Conservation (phyloP, 2,797 vertebrate genomes). For the Acrossocheilus fasciatus region DNA sequence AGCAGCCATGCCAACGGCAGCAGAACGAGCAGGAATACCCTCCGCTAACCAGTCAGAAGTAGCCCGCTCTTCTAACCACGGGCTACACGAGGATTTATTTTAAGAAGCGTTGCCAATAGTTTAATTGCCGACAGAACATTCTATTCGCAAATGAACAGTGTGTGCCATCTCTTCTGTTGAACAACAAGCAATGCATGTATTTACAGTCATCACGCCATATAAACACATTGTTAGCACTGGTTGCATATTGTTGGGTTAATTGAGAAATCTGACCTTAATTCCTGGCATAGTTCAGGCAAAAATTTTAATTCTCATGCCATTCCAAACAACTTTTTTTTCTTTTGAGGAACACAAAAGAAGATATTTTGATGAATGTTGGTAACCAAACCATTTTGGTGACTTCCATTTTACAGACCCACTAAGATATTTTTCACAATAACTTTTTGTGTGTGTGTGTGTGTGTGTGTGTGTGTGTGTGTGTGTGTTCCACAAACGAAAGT, state of each 20-base stretch:
- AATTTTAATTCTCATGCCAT: not conserved
- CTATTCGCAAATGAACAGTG: slow-evolving; percentile 28
- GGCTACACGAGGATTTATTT: slow-evolving; percentile 44
- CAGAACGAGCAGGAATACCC: slow-evolving; percentile 55
- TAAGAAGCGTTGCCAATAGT: slow-evolving; percentile 39
- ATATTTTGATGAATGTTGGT: not conserved
- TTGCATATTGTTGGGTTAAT: not conserved
- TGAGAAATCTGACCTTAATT: not conserved
- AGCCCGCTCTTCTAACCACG: slow-evolving; percentile 23
- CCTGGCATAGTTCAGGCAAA: not conserved
- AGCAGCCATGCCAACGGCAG: slow-evolving; percentile 62
- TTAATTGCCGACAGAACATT: slow-evolving; percentile 48
- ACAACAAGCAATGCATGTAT: slow-evolving; percentile 1
- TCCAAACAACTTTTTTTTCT: not conserved
- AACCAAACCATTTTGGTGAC: not conserved
- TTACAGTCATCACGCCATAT: not conserved
- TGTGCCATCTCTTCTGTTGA: slow-evolving; percentile 18
- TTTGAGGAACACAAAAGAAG: not conserved
- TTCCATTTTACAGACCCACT: not conserved
- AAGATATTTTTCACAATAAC: not conserved
- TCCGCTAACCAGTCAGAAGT: slow-evolving; percentile 51
- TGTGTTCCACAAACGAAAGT: not conserved
- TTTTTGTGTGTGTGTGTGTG: not conserved
- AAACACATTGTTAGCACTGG: not conserved
- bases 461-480: too few relatives aligned